Evolutionary conservation across 2,113 vertebrate genomes (phyloP).

Genomic region (Pterophyllum scalare): DNA sequence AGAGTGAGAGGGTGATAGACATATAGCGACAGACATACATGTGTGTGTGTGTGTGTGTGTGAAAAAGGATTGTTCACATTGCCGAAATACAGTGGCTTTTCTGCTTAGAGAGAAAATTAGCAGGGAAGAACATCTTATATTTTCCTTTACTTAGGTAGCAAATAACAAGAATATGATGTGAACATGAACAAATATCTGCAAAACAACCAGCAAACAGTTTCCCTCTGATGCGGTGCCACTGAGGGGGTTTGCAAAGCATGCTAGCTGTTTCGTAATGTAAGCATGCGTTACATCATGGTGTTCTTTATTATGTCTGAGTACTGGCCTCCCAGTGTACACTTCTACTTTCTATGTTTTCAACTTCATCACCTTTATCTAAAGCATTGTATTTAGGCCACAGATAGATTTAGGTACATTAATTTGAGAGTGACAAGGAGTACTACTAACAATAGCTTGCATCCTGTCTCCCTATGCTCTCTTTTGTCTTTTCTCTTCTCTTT

Average conservation of each 20-base stretch:
- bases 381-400: neutral
- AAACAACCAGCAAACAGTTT: neutral
- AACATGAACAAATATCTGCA: neutral
- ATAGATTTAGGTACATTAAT: neutral
- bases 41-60: no score
- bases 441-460: neutral
- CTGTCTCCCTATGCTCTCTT: neutral
- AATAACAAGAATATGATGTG: neutral
- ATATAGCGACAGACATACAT: no score
- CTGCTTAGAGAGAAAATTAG: neutral
- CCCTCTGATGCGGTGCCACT: no score
- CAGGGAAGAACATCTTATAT: neutral
- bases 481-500: neutral
- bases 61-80: no score
- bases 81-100: no score
- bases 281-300: neutral
- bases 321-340: neutral
- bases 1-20: no score
- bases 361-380: neutral
- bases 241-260: neutral
- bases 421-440: neutral
- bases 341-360: neutral
- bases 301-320: neutral
- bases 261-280: neutral
- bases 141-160: neutral